These are phyloP conservation scores for Dendrolimus houi DNA, from an alignment of 2,888 invertebrate species.

Conservation along the genomic window DNA sequence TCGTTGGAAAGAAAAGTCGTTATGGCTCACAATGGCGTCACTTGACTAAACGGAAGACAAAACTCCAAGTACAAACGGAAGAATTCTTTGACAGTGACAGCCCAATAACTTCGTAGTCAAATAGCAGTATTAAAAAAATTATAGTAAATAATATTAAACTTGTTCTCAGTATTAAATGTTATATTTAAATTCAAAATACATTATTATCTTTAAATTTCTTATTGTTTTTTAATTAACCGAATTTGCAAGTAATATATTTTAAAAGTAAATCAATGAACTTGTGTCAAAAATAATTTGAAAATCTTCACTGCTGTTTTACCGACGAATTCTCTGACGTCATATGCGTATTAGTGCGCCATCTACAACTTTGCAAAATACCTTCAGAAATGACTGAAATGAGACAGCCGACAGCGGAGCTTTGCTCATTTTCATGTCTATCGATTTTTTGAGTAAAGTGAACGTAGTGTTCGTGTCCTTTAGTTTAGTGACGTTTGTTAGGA, in stretches of 20 bases:
- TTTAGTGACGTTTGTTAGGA: constrained; percentile 84
- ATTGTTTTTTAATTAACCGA: too few relatives aligned
- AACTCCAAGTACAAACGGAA: not conserved
- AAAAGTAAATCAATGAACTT: too few relatives aligned
- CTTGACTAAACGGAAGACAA: constrained; percentile 69
- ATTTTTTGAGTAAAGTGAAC: constrained; percentile 84
- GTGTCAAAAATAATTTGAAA: too few relatives aligned
- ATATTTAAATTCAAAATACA: too few relatives aligned
- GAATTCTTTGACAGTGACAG: constrained; percentile 37
- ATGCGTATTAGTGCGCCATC: constrained; percentile 41
- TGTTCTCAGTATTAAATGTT: too few relatives aligned
- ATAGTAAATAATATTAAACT: too few relatives aligned
- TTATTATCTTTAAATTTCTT: too few relatives aligned
- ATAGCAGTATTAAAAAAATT: constrained; percentile 1
- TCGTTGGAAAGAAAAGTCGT: constrained; percentile 81
- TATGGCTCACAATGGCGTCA: constrained; percentile 92
- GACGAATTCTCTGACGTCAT: constrained; percentile 51
- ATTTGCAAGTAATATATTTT: too few relatives aligned
- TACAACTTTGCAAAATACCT: constrained; percentile 40
- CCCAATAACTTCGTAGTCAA: constrained; percentile 31
- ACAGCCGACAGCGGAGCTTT: constrained; percentile 71
- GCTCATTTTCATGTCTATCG: constrained; percentile 82
- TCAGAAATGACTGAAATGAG: constrained; percentile 50
- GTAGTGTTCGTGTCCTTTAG: constrained; percentile 83
- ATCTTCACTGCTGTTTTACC: constrained; percentile 33